These are phyloP conservation scores for Eustalomyia histrio DNA, from an alignment of 2,888 invertebrate genomes.

Conservation along the genomic window DNA sequence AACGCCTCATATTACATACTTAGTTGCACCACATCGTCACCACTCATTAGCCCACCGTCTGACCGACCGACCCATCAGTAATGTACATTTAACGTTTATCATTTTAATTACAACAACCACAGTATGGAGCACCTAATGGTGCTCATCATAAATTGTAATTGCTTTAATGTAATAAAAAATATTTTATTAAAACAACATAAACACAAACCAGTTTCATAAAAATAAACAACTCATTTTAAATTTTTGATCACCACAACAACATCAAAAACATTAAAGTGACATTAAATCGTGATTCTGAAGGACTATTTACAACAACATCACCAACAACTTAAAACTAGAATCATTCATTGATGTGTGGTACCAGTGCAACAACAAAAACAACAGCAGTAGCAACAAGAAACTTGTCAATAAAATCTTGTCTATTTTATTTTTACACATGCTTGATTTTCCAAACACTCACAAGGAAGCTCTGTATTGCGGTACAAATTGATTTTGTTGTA, in stretches of 20 bases:
- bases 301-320: constrained; percentile 8
- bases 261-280: constrained; percentile 21
- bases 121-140: constrained; percentile 33
- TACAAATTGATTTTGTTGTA: too few relatives aligned
- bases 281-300: constrained; percentile 43
- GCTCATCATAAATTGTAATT: constrained; percentile 53
- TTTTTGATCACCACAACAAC: constrained; percentile 17
- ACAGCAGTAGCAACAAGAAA: constrained; percentile 13
- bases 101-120: background rate
- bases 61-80: background rate
- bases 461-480: too few relatives aligned
- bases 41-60: background rate
- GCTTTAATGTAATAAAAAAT: constrained; percentile 49
- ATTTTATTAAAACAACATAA: constrained; percentile 28
- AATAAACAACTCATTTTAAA: constrained; percentile 6
- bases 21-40: background rate
- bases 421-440: constrained; percentile 50
- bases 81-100: background rate
- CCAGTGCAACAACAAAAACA: constrained; percentile 6
- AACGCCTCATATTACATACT: constrained; percentile 31
- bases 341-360: constrained; percentile 1
- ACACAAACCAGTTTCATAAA: constrained; percentile 21
- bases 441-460: constrained; percentile 3
- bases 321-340: background rate
- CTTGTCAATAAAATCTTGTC: constrained; percentile 54